Conservation (phyloP, 1,140 invertebrate genomes). For the Heterodera carotae region DNA sequence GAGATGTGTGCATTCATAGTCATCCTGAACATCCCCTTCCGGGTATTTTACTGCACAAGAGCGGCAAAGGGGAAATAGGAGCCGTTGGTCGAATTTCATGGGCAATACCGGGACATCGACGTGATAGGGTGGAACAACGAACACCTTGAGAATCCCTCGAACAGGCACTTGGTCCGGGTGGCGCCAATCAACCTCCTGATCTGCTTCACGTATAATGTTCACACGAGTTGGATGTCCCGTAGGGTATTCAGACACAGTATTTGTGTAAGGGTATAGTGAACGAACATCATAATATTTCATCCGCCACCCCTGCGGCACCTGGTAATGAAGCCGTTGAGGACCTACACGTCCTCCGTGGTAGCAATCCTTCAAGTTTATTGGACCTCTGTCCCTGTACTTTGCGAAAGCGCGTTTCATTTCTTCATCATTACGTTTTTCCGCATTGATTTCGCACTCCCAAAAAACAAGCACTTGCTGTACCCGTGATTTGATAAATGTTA, state of each 20-base stretch:
- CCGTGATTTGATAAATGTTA: neutral
- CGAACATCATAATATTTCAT: constrained; percentile 13
- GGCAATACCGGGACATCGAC: constrained; percentile 9
- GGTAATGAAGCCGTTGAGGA: neutral
- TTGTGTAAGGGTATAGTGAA: constrained; percentile 13
- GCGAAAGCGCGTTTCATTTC: constrained; percentile 11
- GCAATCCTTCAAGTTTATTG: neutral
- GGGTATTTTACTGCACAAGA: neutral
- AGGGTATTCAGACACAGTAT: neutral
- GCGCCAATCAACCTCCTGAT: constrained; percentile 8
- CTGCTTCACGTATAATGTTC: neutral
- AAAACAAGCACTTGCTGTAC: neutral
- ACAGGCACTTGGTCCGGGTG: neutral
- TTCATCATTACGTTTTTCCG: neutral
- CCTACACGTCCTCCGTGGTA: constrained; percentile 14
- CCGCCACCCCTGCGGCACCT: neutral
- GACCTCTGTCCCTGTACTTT: neutral
- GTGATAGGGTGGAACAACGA: constrained; percentile 9
- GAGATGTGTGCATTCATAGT: neutral
- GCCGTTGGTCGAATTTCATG: constrained; percentile 3
- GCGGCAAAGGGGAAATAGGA: constrained; percentile 3
- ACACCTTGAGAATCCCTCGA: constrained; percentile 15
- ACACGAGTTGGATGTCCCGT: constrained; percentile 4
- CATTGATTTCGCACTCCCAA: constrained; percentile 21
- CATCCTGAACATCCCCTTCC: neutral